Conservation (phyloP, 2,113 vertebrate species). For the Odontophorus gujanensis region DNA sequence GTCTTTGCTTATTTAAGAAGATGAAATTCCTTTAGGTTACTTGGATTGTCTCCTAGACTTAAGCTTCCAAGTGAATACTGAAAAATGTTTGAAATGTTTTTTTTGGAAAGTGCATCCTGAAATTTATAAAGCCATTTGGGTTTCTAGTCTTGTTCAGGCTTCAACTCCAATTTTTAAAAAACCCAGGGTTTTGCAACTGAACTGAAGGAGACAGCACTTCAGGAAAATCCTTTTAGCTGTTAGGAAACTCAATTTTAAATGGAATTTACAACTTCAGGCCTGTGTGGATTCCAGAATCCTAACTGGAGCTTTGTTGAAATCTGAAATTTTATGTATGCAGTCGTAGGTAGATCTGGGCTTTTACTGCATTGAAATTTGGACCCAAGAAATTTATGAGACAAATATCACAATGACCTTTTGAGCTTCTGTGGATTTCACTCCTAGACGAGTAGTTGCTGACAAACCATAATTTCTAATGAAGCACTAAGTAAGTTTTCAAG, state of each 20-base stretch:
- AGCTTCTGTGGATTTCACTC: background rate
- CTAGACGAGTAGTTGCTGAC: background rate
- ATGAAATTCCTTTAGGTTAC: background rate
- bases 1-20: background rate
- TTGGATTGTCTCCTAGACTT: background rate
- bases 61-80: background rate
- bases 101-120: background rate
- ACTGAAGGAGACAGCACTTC: background rate
- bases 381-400: background rate
- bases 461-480: background rate
- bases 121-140: background rate
- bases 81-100: background rate
- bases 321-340: background rate
- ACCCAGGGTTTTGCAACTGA: background rate
- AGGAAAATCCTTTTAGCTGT: background rate
- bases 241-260: conserved; percentile 44
- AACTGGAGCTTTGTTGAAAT: background rate
- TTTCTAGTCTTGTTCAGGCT: background rate
- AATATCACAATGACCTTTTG: background rate
- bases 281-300: background rate
- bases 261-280: background rate
- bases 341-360: conserved; percentile 1
- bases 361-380: background rate
- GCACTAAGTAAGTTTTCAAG: background rate
- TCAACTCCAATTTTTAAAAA: background rate